Base-by-base conservation (phyloP, 2,113 vertebrate species). In the Peromyscus maniculatus region DNA sequence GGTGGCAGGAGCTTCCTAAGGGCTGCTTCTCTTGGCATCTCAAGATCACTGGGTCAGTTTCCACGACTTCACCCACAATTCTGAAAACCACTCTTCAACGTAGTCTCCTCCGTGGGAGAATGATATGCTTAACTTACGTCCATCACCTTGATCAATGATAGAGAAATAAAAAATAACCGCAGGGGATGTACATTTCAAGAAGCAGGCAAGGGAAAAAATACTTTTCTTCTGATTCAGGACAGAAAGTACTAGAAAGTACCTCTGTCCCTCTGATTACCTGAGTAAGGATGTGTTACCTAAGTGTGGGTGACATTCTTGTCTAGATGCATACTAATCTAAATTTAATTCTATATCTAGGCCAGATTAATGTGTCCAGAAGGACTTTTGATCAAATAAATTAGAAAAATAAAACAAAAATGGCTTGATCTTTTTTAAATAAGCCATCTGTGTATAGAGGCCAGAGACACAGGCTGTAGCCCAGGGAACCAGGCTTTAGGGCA, bases 371-470 rank as follows among this genome's bases (percentile, higher is more conserved):
- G 87, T 95, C 72, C 67, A 67, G 93, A 91, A 71, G 7, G 12
- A 71, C 46, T 3, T 59, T 69, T 43, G 52, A 13, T 91, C 89
- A 52, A 71, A 69, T 10, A 77, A 93, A 89, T n/a, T 19, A 46
- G 57, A 94, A 94, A 95, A 55, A 62, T 28, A 31, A 86, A 86
- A 39, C 36, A 19, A 75, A 93, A 86, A 55, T 88, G 89, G 4
- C 16, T 67, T 33, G 39, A 31, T 67, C 39, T 33, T 39, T 86
- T 66, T 16, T 33, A 87, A 87, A 46, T 19, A 67, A 66, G 24
- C 82, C n/a, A 66, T 62, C 82, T 66, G 59, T 7, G 16, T 39
- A 28, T 10, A 49, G 15, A 86, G 13, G 17, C 83, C 19, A 33
- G 59, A 66, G 62, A 87, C 62, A 83, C 55, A 26, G 24, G 57